Conservation (phyloP, 2,888 invertebrate species). For the Acrocyrtus sp. region DNA sequence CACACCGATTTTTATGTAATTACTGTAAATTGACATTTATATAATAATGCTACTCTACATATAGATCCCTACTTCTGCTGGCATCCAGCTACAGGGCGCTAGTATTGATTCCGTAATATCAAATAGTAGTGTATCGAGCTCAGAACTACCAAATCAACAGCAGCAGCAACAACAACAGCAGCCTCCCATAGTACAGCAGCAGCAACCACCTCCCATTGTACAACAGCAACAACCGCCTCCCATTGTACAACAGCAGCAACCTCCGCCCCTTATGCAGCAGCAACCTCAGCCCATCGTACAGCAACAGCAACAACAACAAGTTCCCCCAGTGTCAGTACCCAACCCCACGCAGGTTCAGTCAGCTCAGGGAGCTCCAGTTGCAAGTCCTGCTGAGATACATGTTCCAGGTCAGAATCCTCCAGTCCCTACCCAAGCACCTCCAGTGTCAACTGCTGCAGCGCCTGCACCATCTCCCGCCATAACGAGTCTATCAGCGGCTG, state of each 20-base stretch:
- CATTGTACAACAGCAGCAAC: too few relatives aligned
- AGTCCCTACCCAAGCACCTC: slow-evolving; percentile 4
- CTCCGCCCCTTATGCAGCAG: too few relatives aligned
- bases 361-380: slow-evolving; percentile 10
- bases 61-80: slow-evolving; percentile 14
- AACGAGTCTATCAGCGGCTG: slow-evolving; percentile 50
- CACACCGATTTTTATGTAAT: too few relatives aligned
- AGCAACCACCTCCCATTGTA: slow-evolving; percentile 67
- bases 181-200: slow-evolving; percentile 64
- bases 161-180: slow-evolving; percentile 54
- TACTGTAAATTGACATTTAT: too few relatives aligned
- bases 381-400: slow-evolving; percentile 36
- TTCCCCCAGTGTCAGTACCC: slow-evolving; percentile 67
- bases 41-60: too few relatives aligned
- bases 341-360: slow-evolving; percentile 16
- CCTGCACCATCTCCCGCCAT: slow-evolving; percentile 21
- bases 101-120: not conserved
- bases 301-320: slow-evolving; percentile 48
- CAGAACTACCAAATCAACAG: slow-evolving; percentile 15
- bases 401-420: slow-evolving; percentile 28
- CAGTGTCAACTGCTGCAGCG: slow-evolving; percentile 2
- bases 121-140: slow-evolving; percentile 12
- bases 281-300: slow-evolving; percentile 56
- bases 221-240: slow-evolving; percentile 12
- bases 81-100: slow-evolving; percentile 9